phyloP scores from a whole-genome alignment of 2,888 invertebrate genomes.

The Thereva unica region DNA sequence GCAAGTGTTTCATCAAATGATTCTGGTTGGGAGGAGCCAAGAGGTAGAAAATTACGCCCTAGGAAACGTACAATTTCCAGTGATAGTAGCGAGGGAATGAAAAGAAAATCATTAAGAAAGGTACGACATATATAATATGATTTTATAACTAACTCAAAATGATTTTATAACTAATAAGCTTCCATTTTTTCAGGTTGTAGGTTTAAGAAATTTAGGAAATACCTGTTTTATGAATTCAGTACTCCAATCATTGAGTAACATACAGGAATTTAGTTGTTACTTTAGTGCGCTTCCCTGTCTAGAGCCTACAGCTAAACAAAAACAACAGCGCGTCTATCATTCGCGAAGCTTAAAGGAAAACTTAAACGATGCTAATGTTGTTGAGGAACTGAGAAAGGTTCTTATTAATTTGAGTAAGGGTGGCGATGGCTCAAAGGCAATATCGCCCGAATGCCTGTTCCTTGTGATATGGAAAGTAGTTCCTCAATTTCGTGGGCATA shows the following conservation, averaged over 20 bases:
- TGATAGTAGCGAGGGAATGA: constrained; percentile 44
- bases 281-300: constrained; percentile 77
- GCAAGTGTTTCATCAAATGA: constrained; percentile 48
- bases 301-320: constrained; percentile 59
- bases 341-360: constrained; percentile 66
- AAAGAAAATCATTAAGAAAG: constrained; percentile 40
- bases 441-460: constrained; percentile 80
- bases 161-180: not conserved
- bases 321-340: constrained; percentile 61
- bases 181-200: constrained; percentile 61
- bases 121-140: constrained; percentile 4
- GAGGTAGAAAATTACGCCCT: constrained; percentile 46
- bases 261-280: constrained; percentile 81
- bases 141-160: constrained; percentile 53
- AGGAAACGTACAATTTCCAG: constrained; percentile 48
- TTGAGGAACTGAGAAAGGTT: constrained; percentile 80
- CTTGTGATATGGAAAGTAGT: constrained; percentile 84
- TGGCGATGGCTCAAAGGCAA: constrained; percentile 70
- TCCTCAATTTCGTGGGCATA: constrained; percentile 80
- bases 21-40: constrained; percentile 47
- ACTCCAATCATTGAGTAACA: constrained; percentile 80
- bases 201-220: constrained; percentile 79
- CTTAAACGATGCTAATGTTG: constrained; percentile 72
- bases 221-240: constrained; percentile 89
- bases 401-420: constrained; percentile 72